phyloP scores from a whole-genome alignment of 2,113 vertebrate genomes.

The Lethenteron camtschaticum region DNA sequence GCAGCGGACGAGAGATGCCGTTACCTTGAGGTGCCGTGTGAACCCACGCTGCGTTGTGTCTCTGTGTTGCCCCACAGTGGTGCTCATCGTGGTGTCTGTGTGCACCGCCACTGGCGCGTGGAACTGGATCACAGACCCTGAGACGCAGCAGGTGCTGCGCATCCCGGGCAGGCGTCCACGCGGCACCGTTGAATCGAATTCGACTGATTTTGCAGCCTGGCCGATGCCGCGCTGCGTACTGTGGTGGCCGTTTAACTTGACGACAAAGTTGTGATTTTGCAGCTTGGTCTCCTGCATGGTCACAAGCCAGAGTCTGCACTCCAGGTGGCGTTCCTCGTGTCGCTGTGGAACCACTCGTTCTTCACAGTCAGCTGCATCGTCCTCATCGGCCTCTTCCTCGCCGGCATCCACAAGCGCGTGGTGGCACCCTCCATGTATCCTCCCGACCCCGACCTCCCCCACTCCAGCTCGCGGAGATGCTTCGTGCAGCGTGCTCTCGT shows the following conservation, averaged over 20 bases:
- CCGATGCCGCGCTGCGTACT: too few species aligned
- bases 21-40: too few species aligned
- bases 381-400: slow-evolving; percentile 85
- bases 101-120: slow-evolving; percentile 94
- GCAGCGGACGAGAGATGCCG: too few species aligned
- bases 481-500: too few species aligned
- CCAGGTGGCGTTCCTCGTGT: slow-evolving; percentile 92
- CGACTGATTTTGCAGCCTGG: too few species aligned
- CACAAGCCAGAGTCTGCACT: slow-evolving; percentile 11
- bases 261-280: too few species aligned
- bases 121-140: slow-evolving; percentile 98
- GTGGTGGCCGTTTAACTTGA: too few species aligned
- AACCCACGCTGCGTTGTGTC: too few species aligned
- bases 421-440: slow-evolving; percentile 99
- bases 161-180: too few species aligned
- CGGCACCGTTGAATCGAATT: too few species aligned
- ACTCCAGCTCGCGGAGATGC: too few species aligned
- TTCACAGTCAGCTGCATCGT: slow-evolving; percentile 97
- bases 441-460: slow-evolving; percentile 15
- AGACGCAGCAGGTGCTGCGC: slow-evolving; percentile 69
- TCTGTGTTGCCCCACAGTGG: slow-evolving; percentile 36
- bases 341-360: slow-evolving; percentile 94
- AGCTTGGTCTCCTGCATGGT: too few species aligned
- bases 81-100: slow-evolving; percentile 90
- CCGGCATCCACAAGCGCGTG: slow-evolving; percentile 94